Conservation (phyloP, 2,888 invertebrate species). For the Drosophila bunnanda region DNA sequence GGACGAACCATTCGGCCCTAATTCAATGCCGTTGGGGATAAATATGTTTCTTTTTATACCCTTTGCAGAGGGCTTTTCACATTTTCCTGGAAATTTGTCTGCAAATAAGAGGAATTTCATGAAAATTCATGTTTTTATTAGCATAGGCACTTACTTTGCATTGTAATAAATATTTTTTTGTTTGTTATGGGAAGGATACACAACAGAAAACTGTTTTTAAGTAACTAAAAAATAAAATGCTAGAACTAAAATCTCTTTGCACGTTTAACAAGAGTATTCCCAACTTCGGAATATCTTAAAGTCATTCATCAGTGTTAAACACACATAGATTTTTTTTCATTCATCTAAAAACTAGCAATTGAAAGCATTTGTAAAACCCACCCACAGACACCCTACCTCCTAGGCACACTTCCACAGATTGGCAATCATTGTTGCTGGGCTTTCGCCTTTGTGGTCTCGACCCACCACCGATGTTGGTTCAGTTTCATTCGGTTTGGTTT, state of each 20-base stretch:
- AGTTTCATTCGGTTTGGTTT: conserved; percentile 18
- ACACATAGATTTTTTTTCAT: conserved; percentile 28
- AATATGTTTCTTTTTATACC: neutral
- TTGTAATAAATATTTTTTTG: too few species aligned
- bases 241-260: neutral
- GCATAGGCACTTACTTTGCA: too few species aligned
- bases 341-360: conserved; percentile 57
- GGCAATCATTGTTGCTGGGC: conserved; percentile 44
- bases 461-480: conserved; percentile 22
- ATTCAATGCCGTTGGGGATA: conserved; percentile 27
- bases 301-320: neutral
- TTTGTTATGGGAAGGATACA: too few species aligned
- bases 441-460: conserved; percentile 45
- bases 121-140: neutral
- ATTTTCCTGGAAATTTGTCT: neutral
- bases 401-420: conserved; percentile 62
- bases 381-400: conserved; percentile 40
- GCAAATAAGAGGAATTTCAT: neutral
- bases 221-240: neutral
- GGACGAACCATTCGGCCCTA: neutral
- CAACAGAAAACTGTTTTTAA: neutral
- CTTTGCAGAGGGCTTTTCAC: conserved; percentile 1
- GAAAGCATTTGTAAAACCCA: conserved; percentile 54
- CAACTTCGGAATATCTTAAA: neutral
- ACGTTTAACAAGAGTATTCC: neutral